These are phyloP conservation scores for Halotydeus destructor DNA, from an alignment of 1,140 invertebrate genomes.

Conservation along the genomic window DNA sequence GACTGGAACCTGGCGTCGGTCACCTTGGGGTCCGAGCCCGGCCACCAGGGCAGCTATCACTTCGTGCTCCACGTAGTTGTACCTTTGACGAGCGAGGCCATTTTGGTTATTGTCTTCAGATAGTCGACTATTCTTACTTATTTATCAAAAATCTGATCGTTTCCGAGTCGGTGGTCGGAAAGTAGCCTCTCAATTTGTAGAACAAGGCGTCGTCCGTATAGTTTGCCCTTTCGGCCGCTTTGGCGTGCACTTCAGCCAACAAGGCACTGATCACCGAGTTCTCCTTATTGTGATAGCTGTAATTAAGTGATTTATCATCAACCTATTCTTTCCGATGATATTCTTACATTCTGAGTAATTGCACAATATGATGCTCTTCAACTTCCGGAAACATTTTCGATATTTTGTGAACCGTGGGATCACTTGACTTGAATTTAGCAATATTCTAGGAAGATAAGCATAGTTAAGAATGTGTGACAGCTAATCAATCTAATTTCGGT, in stretches of 20 bases:
- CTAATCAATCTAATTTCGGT: too few relatives aligned
- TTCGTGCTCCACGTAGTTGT: constrained; percentile 19
- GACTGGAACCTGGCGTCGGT: constrained; percentile 10
- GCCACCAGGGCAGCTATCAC: constrained; percentile 16
- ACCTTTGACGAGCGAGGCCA: constrained; percentile 7
- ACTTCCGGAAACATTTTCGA: constrained; percentile 5
- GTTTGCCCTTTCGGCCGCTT: constrained; percentile 11
- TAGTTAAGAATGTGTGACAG: too few relatives aligned
- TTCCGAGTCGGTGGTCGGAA: constrained; percentile 18
- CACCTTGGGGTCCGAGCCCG: constrained; percentile 8
- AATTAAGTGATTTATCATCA: neutral
- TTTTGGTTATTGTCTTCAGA: neutral
- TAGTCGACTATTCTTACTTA: constrained; percentile 13
- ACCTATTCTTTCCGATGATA: neutral
- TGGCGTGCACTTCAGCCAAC: constrained; percentile 42
- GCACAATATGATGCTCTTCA: constrained; percentile 8
- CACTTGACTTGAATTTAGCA: too few relatives aligned
- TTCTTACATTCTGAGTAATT: constrained; percentile 5
- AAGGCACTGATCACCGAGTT: constrained; percentile 75
- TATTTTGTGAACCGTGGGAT: constrained; percentile 4
- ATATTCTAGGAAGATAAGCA: too few relatives aligned
- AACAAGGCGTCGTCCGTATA: constrained; percentile 17
- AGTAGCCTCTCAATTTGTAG: constrained; percentile 17
- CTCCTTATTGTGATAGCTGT: constrained; percentile 69
- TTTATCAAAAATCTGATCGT: constrained; percentile 16